phyloP scores from a whole-genome alignment of 1,140 invertebrate species.

The Drosophila paulistorum region DNA sequence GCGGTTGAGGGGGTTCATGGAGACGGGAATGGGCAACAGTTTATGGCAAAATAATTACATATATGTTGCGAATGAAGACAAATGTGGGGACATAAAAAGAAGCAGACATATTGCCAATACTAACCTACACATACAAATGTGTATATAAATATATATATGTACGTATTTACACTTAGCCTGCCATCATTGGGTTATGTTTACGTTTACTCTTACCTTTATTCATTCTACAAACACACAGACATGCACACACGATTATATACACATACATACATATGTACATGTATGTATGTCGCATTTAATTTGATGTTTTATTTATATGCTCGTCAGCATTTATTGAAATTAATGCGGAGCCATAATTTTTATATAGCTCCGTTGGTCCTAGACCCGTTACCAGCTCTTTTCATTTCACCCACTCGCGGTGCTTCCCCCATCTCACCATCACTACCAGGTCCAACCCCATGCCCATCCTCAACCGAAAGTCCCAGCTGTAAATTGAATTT shows the following conservation, averaged over 20 bases:
- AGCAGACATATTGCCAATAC: conserved; percentile 17
- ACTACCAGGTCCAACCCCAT: not conserved
- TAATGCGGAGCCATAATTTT: conserved; percentile 32
- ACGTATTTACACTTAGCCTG: not conserved
- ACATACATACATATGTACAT: not conserved
- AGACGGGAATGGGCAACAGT: not conserved
- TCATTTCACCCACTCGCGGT: not conserved
- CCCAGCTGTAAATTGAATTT: conserved; percentile 36
- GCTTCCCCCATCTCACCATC: not conserved
- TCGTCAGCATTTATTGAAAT: conserved; percentile 37
- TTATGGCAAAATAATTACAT: conserved; percentile 29
- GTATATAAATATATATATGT: too few species aligned
- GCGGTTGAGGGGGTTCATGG: not conserved
- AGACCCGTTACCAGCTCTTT: conserved; percentile 10
- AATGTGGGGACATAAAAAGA: conserved; percentile 25
- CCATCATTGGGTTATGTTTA: conserved; percentile 16
- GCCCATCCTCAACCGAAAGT: conserved; percentile 3
- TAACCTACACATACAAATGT: not conserved
- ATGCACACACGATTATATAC: not conserved
- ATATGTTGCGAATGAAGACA: conserved; percentile 25
- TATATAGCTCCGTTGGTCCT: conserved; percentile 15
- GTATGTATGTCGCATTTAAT: conserved; percentile 28
- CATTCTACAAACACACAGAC: not conserved
- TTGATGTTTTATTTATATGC: conserved; percentile 33
- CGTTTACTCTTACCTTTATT: conserved; percentile 3